A percentile compares a stretch with the other conserved stretches of the same genome.
phyloP scores from a whole-genome alignment of 2,113 vertebrate species.

The Synchiropus splendidus region DNA sequence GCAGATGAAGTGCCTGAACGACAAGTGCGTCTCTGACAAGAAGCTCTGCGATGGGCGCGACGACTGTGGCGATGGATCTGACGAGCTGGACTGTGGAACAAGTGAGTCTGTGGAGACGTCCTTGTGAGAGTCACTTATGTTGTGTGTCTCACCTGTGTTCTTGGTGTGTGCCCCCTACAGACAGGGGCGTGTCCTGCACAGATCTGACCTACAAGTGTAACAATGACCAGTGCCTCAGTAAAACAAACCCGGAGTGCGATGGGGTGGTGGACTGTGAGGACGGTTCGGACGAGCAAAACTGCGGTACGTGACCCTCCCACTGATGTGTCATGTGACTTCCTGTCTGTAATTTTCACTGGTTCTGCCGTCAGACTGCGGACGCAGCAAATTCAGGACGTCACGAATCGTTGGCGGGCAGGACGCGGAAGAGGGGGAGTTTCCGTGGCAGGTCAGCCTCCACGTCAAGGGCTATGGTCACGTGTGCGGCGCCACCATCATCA shows the following conservation, averaged over 20 bases:
- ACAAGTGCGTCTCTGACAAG: conserved; percentile 66
- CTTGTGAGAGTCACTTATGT: too few relatives aligned
- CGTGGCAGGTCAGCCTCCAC: conserved; percentile 95
- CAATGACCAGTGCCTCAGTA: conserved; percentile 69
- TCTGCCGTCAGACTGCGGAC: conserved; percentile 74
- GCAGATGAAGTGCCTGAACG: conserved; percentile 62
- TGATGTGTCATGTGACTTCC: background rate
- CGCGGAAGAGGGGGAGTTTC: conserved; percentile 76
- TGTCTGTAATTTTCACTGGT: background rate
- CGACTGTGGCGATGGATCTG: conserved; percentile 75
- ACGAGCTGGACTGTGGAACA: conserved; percentile 68
- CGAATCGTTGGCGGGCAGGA: conserved; percentile 86
- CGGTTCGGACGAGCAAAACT: conserved; percentile 76
- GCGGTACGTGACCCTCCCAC: conserved; percentile 60
- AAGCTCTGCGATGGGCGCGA: conserved; percentile 66
- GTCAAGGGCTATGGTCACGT: conserved; percentile 62
- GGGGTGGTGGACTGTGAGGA: conserved; percentile 72
- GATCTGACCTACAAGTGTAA: conserved; percentile 71
- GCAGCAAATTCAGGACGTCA: conserved; percentile 57
- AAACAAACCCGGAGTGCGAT: conserved; percentile 81
- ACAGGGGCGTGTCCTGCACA: conserved; percentile 49
- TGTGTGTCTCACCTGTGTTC: too few relatives aligned
- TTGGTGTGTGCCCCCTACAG: too few relatives aligned
- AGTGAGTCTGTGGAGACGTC: conserved; percentile 51
- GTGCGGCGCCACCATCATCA: conserved; percentile 84